These are phyloP conservation scores for Astyanax mexicanus DNA, from an alignment of 2,797 vertebrate species.

Conservation along the genomic window DNA sequence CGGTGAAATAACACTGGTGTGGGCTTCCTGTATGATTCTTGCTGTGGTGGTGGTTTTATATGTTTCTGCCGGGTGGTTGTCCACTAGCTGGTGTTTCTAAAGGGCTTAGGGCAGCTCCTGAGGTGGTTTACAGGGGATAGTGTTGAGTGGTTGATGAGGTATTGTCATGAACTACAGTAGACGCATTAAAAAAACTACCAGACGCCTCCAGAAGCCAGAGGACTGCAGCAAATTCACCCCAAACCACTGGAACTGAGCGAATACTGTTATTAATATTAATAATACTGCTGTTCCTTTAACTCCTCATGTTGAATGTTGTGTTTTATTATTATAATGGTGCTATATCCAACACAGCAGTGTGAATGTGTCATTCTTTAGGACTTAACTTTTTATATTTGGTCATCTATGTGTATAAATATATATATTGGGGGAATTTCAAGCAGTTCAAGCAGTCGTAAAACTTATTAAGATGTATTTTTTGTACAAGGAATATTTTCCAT, in stretches of 20 bases:
- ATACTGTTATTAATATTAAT: too few relatives aligned
- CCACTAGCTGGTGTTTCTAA: conserved; percentile 2
- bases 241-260: conserved; percentile 33
- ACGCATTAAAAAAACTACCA: conserved; percentile 7
- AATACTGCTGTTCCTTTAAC: conserved; percentile 55
- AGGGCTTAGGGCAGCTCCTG: conserved; percentile 26
- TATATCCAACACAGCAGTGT: conserved; percentile 59
- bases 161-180: conserved; percentile 10
- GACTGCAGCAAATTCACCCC: conserved; percentile 29
- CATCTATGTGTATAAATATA: too few relatives aligned
- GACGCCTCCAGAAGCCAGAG: conserved; percentile 18
- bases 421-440: not conserved
- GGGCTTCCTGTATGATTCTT: conserved; percentile 37
- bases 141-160: conserved; percentile 36
- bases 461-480: conserved; percentile 5
- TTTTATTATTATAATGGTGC: conserved; percentile 70
- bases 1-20: conserved; percentile 9
- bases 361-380: conserved; percentile 44
- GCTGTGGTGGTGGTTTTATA: conserved; percentile 73
- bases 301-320: not conserved
- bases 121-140: conserved; percentile 35
- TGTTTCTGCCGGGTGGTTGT: conserved; percentile 28
- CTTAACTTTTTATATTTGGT: conserved; percentile 13
- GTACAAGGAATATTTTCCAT: not conserved
- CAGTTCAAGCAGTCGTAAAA: not conserved